Conservation (phyloP, 1,140 invertebrate genomes). For the Acyrthosiphon pisum region DNA sequence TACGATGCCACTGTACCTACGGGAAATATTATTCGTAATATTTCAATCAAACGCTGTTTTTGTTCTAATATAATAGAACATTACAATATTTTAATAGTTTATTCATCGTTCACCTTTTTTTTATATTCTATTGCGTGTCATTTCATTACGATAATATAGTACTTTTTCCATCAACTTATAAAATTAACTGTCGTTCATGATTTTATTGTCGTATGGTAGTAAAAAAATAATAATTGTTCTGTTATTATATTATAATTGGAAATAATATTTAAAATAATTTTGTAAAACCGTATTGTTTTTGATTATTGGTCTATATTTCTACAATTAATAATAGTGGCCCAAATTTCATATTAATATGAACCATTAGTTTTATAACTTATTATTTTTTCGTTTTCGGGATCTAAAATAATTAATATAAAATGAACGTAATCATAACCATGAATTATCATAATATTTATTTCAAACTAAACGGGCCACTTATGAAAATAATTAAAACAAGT, state of each 20-base stretch:
- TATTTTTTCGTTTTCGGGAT: neutral
- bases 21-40: neutral
- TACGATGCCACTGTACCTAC: no score
- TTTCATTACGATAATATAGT: neutral
- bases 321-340: neutral
- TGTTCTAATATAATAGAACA: neutral
- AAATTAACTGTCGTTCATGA: neutral
- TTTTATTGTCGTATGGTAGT: neutral
- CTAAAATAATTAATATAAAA: neutral
- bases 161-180: neutral
- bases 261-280: neutral
- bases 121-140: neutral
- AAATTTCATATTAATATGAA: no score
- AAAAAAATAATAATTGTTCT: neutral
- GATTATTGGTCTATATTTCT: neutral
- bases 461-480: no score
- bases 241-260: neutral
- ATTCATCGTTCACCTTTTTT: neutral
- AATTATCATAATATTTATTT: neutral
- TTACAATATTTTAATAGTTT: neutral
- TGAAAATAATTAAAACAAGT: no score
- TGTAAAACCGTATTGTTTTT: neutral
- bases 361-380: neutral
- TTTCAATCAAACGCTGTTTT: neutral
- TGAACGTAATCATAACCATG: neutral